Percentiles rank a stretch among this genome's conserved stretches.
phyloP scores from a whole-genome alignment of 2,113 vertebrate genomes.

The Hyperoodon ampullatus region DNA sequence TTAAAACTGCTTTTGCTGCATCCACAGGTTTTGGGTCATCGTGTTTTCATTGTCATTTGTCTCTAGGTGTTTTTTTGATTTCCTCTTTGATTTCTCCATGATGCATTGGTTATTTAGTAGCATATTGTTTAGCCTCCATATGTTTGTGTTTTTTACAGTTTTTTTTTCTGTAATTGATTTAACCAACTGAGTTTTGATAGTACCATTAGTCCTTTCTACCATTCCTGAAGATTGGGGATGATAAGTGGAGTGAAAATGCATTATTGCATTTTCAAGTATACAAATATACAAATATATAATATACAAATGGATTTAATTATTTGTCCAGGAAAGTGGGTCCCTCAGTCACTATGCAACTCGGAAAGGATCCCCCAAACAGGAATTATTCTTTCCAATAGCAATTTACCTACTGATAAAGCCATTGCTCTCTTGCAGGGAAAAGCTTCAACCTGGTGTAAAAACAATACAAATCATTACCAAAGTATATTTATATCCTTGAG shows the following conservation, averaged over 20 bases:
- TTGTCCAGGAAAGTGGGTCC: not conserved
- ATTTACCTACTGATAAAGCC: not conserved
- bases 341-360: not conserved
- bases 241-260: not conserved
- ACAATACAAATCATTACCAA: not conserved
- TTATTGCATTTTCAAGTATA: too few relatives aligned
- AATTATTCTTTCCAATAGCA: not conserved
- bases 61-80: too few relatives aligned
- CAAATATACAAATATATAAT: not conserved
- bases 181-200: not conserved
- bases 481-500: not conserved
- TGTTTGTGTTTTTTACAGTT: not conserved
- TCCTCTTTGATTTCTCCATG: too few relatives aligned
- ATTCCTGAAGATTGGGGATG: not conserved
- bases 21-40: too few relatives aligned
- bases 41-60: too few relatives aligned
- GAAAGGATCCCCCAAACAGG: not conserved
- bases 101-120: too few relatives aligned
- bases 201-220: not conserved
- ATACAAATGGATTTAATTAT: not conserved
- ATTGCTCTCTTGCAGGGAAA: not conserved
- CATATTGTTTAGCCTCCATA: too few relatives aligned
- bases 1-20: too few relatives aligned
- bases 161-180: not conserved
- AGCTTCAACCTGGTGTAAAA: not conserved